A percentile compares a stretch with the other conserved stretches of the same genome.
These are phyloP conservation scores for Cygnus olor DNA, from an alignment of 2,797 vertebrate species.

Conservation along the genomic window DNA sequence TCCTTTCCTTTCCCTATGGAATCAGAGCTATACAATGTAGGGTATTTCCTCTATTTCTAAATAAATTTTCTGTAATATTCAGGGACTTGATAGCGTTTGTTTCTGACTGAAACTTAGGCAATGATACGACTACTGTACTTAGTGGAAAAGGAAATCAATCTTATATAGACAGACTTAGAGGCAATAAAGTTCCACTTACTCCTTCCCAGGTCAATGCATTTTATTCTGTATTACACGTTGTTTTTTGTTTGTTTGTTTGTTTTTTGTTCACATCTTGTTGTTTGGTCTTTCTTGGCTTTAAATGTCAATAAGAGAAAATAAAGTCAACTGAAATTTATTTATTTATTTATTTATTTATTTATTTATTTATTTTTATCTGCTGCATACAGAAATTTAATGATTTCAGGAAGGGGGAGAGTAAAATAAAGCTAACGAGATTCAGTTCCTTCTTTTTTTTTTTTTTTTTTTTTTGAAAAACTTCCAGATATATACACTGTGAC, in stretches of 20 bases:
- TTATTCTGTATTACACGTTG: accelerated
- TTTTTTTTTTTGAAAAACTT: background rate
- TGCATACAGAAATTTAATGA: background rate
- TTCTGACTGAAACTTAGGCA: background rate
- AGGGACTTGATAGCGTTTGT: background rate
- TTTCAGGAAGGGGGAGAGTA: background rate
- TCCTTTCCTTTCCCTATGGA: background rate
- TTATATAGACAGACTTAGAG: background rate
- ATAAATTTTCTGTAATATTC: background rate
- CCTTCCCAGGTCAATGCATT: background rate
- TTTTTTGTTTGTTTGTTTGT: too few relatives aligned
- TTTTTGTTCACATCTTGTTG: background rate
- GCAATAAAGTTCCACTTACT: background rate
- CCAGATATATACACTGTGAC: background rate
- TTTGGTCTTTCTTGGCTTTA: background rate
- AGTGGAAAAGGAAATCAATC: background rate
- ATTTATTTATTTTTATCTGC: background rate
- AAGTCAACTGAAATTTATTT: background rate
- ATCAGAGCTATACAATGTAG: background rate
- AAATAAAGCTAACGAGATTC: background rate
- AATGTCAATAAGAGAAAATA: background rate
- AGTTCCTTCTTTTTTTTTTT: background rate
- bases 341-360: too few relatives aligned
- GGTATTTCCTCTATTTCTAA: background rate
- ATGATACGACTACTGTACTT: background rate